Conservation (phyloP, 2,113 vertebrate species). For the Dicaeum eximium region DNA sequence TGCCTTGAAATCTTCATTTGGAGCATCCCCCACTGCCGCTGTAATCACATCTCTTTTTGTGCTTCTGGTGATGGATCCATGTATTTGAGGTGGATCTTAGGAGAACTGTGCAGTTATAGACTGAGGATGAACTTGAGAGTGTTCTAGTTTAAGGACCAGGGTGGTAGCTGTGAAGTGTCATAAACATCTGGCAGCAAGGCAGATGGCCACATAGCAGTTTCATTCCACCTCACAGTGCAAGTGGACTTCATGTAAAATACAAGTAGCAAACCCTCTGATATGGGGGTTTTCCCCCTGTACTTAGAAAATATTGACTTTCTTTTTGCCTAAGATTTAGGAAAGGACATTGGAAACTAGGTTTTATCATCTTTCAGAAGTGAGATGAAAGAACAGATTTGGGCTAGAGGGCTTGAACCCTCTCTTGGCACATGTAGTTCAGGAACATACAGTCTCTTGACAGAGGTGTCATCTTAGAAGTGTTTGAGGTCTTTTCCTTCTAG, state of each 20-base stretch:
- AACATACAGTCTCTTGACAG: background rate
- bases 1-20: background rate
- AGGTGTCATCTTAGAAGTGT: background rate
- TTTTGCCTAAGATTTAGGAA: background rate
- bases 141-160: background rate
- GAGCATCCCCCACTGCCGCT: background rate
- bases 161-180: background rate
- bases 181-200: background rate
- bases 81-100: background rate
- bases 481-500: background rate
- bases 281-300: accelerated
- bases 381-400: background rate
- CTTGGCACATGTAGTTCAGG: background rate
- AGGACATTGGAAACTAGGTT: background rate
- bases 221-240: background rate
- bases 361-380: background rate
- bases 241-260: background rate
- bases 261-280: background rate
- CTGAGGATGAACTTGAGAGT: background rate
- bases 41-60: background rate
- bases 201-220: background rate
- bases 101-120: background rate
- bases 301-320: background rate
- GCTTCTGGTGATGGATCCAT: background rate
- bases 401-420: background rate